Base-by-base conservation (phyloP, 2,797 vertebrate species). In the Danio albolineatus region DNA sequence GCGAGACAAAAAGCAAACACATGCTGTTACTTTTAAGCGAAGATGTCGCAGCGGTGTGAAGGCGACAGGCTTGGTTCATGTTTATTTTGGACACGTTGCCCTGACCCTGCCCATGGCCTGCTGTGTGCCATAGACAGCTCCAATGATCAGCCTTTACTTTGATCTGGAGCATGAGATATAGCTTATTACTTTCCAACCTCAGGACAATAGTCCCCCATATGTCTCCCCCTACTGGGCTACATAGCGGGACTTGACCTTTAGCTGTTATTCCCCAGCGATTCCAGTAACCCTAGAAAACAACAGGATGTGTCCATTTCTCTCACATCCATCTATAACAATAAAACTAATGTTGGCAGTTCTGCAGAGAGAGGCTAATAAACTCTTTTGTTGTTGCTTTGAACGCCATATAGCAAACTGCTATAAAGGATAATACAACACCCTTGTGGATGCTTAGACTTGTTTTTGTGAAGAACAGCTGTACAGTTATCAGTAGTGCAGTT, bases 311-410 rank as follows among this genome's bases (percentile, higher is more conserved):
- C 86, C 73, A 66, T 82, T 76, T 78, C 64, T 69, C 67, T 84
- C 41, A 54, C 48, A 46, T 79, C 49, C 49, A 80, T 89, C 85
- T 79, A 67, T 76, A 87, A 82, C 85, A 82, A 76, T 81, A 86
- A 89, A 89, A 84, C 73, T 70, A 77, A 86, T 56, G 21, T n/a
- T 48, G 86, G 88, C 87, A 82, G 85, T 87, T 90, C 90, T 85
- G 84, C 85, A 86, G 89, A 86, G 39, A 74, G 59, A 83, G 88
- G 82, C 86, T 88, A 88, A 89, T 91, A 89, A 92, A 93, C 90
- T 82, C 43, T 76, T 93, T 92, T 91, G 90, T 90, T 91, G 86
- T 84, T 79, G 64, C 53, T 17, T 71, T 19, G 85, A 85, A 80
- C 4, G n/a, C 81, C 83, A 41, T 87, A 88, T 89, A 88, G 89